A percentile compares a stretch with the other conserved stretches of the same genome.
Evolutionary conservation across 1,140 invertebrate species (phyloP).

Genomic region (Mylabris phalerata): DNA sequence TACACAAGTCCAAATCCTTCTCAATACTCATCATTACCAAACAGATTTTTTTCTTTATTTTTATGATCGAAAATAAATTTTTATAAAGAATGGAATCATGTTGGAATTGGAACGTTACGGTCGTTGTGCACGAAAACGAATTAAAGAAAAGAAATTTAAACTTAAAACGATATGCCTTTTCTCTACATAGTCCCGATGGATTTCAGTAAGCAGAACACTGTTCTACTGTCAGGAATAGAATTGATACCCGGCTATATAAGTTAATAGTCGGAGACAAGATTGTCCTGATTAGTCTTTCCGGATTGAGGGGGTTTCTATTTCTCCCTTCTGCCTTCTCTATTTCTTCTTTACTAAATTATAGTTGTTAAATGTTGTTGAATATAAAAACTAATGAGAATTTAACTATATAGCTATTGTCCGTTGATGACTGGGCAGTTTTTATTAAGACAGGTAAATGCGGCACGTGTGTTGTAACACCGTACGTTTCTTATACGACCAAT

Average conservation of each 20-base stretch:
- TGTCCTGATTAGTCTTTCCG: slow-evolving; percentile 34
- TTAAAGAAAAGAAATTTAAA: slow-evolving; percentile 26
- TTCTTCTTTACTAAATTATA: too few species aligned
- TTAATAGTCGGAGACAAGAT: slow-evolving; percentile 40
- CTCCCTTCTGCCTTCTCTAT: too few species aligned
- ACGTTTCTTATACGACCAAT: slow-evolving; percentile 16
- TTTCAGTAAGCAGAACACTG: slow-evolving; percentile 19
- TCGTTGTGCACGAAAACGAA: slow-evolving; percentile 17
- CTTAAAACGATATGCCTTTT: slow-evolving; percentile 20
- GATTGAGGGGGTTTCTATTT: background rate
- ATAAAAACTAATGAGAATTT: too few species aligned
- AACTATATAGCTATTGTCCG: too few species aligned
- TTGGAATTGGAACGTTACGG: background rate
- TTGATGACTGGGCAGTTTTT: too few species aligned
- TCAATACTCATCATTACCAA: too few species aligned
- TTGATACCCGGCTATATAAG: slow-evolving; percentile 40
- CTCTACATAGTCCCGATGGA: slow-evolving; percentile 12
- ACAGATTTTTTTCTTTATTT: too few species aligned
- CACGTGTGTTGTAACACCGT: slow-evolving; percentile 20
- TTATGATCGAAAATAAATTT: too few species aligned
- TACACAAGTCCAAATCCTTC: too few species aligned
- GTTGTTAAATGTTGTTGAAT: too few species aligned
- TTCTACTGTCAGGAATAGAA: slow-evolving; percentile 24
- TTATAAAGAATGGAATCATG: background rate
- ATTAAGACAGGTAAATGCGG: slow-evolving; percentile 19